phyloP scores from a whole-genome alignment of 2,797 vertebrate species.

The Schizopygopsis pylzovi region DNA sequence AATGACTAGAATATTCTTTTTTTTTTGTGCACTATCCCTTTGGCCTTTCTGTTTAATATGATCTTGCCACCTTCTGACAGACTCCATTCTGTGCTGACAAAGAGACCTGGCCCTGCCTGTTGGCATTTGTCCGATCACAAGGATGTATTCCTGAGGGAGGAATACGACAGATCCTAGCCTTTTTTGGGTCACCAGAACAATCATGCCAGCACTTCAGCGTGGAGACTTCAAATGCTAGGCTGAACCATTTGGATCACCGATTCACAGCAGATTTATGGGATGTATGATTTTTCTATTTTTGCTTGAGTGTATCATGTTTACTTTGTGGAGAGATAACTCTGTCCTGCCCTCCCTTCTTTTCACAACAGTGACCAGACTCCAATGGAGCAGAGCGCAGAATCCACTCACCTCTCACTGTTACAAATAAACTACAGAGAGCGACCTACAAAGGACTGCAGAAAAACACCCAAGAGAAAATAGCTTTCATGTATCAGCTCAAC shows the following conservation, averaged over 20 bases:
- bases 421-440: conserved; percentile 49
- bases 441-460: neutral
- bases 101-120: conserved; percentile 26
- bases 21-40: neutral
- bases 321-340: conserved; percentile 32
- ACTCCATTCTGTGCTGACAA: conserved; percentile 20
- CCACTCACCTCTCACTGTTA: conserved; percentile 34
- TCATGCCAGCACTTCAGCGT: conserved; percentile 30
- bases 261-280: conserved; percentile 32
- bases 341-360: conserved; percentile 41
- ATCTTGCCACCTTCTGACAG: conserved; percentile 23
- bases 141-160: conserved; percentile 42
- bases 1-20: neutral
- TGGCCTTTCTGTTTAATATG: conserved; percentile 25
- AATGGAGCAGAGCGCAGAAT: conserved; percentile 36
- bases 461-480: conserved; percentile 7
- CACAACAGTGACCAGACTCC: conserved; percentile 49
- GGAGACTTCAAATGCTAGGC: conserved; percentile 35
- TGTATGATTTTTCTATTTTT: conserved; percentile 27
- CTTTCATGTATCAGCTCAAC: neutral
- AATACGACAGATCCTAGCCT: conserved; percentile 68
- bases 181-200: conserved; percentile 70
- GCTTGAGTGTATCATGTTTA: conserved; percentile 32
- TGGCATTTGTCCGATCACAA: conserved; percentile 44
- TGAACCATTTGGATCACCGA: conserved; percentile 49